phyloP scores from a whole-genome alignment of 1,140 invertebrate species.

The Centruroides vittatus region DNA sequence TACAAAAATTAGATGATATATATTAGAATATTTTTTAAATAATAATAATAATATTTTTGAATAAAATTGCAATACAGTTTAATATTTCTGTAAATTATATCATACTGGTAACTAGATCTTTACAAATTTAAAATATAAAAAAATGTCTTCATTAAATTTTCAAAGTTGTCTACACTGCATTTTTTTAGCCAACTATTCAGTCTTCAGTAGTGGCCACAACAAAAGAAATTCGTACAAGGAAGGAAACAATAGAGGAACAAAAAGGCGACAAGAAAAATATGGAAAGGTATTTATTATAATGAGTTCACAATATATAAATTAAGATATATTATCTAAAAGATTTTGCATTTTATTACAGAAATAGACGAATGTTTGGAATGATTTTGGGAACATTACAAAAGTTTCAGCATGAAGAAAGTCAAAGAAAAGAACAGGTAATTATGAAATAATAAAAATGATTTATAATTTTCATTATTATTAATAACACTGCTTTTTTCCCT shows the following conservation, averaged over 20 bases:
- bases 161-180: too few relatives aligned
- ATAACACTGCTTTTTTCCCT: not conserved
- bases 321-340: too few relatives aligned
- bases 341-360: slow-evolving; percentile 34
- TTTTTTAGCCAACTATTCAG: slow-evolving; percentile 28
- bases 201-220: slow-evolving; percentile 33
- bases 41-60: too few relatives aligned
- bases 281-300: slow-evolving; percentile 35
- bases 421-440: slow-evolving; percentile 50
- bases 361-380: slow-evolving; percentile 87
- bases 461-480: not conserved
- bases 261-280: slow-evolving; percentile 64
- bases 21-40: too few relatives aligned
- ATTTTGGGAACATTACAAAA: slow-evolving; percentile 85
- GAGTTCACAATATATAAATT: too few relatives aligned
- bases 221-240: slow-evolving; percentile 38
- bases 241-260: slow-evolving; percentile 67
- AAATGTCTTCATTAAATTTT: too few relatives aligned
- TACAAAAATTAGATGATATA: too few relatives aligned
- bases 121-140: too few relatives aligned
- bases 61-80: too few relatives aligned
- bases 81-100: too few relatives aligned
- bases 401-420: slow-evolving; percentile 87
- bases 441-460: not conserved
- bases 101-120: too few relatives aligned